Evolutionary conservation across 2,888 invertebrate species (phyloP), one percentile per base, ranked within the genome.

Genomic region (Stenchaetothrips biformis): DNA sequence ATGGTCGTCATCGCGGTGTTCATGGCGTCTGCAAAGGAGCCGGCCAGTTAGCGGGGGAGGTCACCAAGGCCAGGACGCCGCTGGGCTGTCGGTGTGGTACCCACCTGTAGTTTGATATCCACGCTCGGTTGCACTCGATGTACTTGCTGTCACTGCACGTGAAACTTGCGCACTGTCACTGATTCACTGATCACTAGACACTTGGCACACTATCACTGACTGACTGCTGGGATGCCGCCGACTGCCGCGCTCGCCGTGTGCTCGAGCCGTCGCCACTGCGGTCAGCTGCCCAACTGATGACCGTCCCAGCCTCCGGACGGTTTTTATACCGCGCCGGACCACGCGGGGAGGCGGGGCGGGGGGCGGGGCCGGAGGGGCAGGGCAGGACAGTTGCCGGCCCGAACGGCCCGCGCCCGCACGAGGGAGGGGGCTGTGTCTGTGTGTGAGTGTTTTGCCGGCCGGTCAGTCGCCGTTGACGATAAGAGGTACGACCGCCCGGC

Each of bases 251-350:
- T 53, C 53, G 53, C 53, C 53, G 0, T 53, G 53, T 53, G 67
- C 7, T 25, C 25, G 67, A 25, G 53, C 67, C 67, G 67, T 67
- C 37, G 67, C 67, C 67, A 37, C 37, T 37, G 67, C 67, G 67
- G 67, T 74, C 21, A 25, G 67, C 67, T 25, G 25, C 25, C 67
- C 67, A 25, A 74, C 67, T 74, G 67, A 74, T 74, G 67, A 2
- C 67, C 67, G 67, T 74, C 67, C 67, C 67, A 74, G 67, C 67
- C 67, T 74, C 67, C 67, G 21, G 67, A 74, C 21, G 1, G 67
- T 74, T 21, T 25, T 74, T 74, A 74, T 74, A 74, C 67, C 67
- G 25, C 67, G 67, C 59, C 59, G 67, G 67, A 25, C 67, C 21
- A 8, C 21, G 9, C 67, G 53, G 53, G 16, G 67, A 25, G 25